Base-by-base conservation (phyloP, 1,140 invertebrate genomes). In the Zaprionus kolodkinae region DNA sequence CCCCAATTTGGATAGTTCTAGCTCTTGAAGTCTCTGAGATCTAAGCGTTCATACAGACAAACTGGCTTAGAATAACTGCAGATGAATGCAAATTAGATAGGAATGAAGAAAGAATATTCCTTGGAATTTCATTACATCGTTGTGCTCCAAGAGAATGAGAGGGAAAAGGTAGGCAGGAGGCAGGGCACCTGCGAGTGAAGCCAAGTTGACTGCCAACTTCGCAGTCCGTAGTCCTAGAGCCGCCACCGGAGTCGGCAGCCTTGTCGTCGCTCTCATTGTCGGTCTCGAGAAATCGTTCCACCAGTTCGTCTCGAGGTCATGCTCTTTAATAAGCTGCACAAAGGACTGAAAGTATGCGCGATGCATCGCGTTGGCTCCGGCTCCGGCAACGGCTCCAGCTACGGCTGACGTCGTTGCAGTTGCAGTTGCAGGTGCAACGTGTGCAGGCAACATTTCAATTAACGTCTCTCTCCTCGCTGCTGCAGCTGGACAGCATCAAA, bases 361-460 rank as follows among this genome's bases (percentile, higher is more conserved):
- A 33, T 67, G 21, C 54, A 35, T 6, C 3, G 27, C 27, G n/a
- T 13, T 10, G 21, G 2, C 12, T 13, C 10, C 10, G 10, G 36
- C 27, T 30, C 21, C 21, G 21, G 21, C 21, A 1, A 2, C 1
- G 21, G 21, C 21, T 21, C 21, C 21, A n/a, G 1, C 12, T 13
- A 3, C 10, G 4, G 36, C 27, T 30, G 27, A 30, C 27, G 27
- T 30, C 27, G 12, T 40, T 40, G 38, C 38, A 40, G 38, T 40
- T 45, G 40, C 40, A 9, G 40, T 6, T n/a, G 38, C 38, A n/a
- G 64, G 36, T 61, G 65, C 71, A 59, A 12, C 65, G 30, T 61
- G 65, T 30, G 27, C 71, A 66, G 17, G 17, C 38, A 61, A 50
- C 65, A 73, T 69, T 73, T 69, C 71, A 73, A 73, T 73, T 73